Evolutionary conservation across 2,113 vertebrate genomes (phyloP).

Genomic region (Rhipidura dahli): DNA sequence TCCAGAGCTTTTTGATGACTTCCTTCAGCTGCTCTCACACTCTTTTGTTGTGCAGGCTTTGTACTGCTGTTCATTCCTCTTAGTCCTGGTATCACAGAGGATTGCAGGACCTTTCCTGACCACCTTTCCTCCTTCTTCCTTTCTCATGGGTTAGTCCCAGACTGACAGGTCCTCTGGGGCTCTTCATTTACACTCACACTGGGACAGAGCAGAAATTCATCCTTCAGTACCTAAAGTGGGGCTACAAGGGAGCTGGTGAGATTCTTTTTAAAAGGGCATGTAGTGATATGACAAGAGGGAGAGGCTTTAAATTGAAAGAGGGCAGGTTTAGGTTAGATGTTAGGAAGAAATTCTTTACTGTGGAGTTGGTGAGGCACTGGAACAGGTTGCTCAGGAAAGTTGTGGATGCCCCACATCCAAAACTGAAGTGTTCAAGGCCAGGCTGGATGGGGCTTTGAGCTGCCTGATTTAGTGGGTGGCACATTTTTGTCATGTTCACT

Average conservation of each 20-base stretch:
- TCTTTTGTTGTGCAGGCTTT: neutral
- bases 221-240: neutral
- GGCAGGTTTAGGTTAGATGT: neutral
- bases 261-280: neutral
- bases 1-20: neutral
- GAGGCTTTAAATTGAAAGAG: neutral
- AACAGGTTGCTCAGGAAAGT: neutral
- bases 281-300: neutral
- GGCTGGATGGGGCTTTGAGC: neutral
- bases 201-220: neutral
- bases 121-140: neutral
- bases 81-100: neutral
- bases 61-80: neutral
- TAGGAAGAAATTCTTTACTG: neutral
- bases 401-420: neutral
- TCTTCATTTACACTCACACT: neutral
- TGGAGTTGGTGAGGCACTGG: neutral
- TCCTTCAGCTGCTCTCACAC: neutral
- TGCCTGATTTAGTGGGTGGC: neutral
- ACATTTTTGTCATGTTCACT: neutral
- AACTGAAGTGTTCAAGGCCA: neutral
- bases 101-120: neutral
- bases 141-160: neutral
- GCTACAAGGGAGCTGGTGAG: neutral
- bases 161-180: neutral